Conservation (phyloP, 2,113 vertebrate species). For the Apistogramma diplotaenia region DNA sequence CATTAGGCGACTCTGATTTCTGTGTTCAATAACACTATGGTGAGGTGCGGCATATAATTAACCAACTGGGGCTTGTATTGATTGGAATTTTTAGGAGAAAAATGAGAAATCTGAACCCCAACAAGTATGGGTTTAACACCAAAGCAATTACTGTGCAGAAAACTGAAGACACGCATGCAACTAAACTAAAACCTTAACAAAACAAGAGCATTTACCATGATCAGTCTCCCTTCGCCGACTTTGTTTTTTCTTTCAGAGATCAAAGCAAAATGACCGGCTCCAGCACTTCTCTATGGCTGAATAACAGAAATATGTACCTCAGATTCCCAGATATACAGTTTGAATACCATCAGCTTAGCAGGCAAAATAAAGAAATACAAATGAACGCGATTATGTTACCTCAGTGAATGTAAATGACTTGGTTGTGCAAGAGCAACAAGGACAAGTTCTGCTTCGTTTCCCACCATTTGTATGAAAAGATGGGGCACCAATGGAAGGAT, state of each 20-base stretch:
- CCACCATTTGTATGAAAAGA: background rate
- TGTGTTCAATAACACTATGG: slow-evolving; percentile 18
- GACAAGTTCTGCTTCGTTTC: background rate
- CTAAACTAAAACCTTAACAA: background rate
- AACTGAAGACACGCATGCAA: background rate
- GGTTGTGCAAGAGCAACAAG: background rate
- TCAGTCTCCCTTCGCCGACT: background rate
- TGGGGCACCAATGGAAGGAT: background rate
- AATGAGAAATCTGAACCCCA: slow-evolving; percentile 9
- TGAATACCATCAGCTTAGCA: too few relatives aligned
- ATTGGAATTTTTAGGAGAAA: slow-evolving; percentile 30
- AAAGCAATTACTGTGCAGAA: slow-evolving; percentile 25
- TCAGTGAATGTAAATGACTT: background rate
- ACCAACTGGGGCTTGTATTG: slow-evolving; percentile 14
- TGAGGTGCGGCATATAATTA: slow-evolving; percentile 22
- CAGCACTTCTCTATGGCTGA: background rate
- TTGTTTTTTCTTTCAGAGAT: background rate
- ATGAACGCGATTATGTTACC: background rate
- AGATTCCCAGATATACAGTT: too few relatives aligned
- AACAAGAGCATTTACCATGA: background rate
- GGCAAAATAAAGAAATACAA: too few relatives aligned
- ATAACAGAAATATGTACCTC: background rate
- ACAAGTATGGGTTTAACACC: background rate
- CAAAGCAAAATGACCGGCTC: background rate
- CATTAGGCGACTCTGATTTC: slow-evolving; percentile 11